Conservation (phyloP, 2,888 invertebrate species). For the Lutraria lutraria region DNA sequence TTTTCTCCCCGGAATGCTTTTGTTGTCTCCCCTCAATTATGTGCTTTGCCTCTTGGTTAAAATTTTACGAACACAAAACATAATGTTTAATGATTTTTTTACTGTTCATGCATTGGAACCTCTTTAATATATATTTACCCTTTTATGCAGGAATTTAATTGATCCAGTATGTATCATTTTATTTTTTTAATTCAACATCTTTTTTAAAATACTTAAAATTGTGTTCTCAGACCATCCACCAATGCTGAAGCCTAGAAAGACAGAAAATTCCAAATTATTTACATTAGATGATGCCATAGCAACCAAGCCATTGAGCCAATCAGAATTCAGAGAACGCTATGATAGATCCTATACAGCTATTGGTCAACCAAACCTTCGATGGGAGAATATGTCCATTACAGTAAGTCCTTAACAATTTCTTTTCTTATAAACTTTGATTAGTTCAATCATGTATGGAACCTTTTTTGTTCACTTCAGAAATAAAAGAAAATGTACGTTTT, state of each 20-base stretch:
- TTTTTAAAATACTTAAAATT: not conserved
- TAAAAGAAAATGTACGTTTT: no score
- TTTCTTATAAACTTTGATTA: not conserved
- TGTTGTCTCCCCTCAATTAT: no score
- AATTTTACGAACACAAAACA: no score
- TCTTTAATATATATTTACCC: no score
- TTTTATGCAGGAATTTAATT: no score
- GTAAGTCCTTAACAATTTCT: conserved; percentile 41
- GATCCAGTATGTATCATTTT: not conserved
- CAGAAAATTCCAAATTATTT: conserved; percentile 46
- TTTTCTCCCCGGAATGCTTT: no score
- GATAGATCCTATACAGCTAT: conserved; percentile 30
- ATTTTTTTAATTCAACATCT: not conserved
- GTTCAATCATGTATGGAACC: no score
- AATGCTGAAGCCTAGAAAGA: conserved; percentile 28
- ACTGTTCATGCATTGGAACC: no score
- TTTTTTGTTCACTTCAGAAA: no score
- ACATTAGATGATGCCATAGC: conserved; percentile 63
- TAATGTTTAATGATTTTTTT: no score
- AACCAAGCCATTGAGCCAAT: conserved; percentile 28
- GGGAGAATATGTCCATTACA: conserved; percentile 63
- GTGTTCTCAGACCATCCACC: conserved; percentile 36
- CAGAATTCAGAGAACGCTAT: conserved; percentile 45
- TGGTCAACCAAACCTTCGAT: conserved; percentile 31
- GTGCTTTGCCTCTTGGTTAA: no score